phyloP scores from a whole-genome alignment of 2,113 vertebrate species.

The Procavia capensis region DNA sequence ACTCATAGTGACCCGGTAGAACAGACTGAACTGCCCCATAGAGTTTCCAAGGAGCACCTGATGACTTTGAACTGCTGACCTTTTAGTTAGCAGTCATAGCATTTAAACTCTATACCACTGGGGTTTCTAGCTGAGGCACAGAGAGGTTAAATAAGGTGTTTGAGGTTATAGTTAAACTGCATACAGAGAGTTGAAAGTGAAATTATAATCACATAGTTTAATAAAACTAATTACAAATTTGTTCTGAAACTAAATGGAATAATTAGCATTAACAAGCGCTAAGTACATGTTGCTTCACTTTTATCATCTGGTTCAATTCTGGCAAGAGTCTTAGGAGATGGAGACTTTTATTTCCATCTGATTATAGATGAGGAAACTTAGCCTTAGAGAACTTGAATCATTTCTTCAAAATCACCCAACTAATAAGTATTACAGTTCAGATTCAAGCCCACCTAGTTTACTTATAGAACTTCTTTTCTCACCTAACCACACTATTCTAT shows the following conservation, averaged over 20 bases:
- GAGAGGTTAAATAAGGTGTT: background rate
- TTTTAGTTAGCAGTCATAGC: too few species aligned
- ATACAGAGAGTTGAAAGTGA: background rate
- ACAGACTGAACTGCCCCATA: too few species aligned
- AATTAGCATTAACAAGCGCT: background rate
- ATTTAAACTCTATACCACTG: too few species aligned
- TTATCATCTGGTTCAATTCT: background rate
- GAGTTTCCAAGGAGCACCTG: too few species aligned
- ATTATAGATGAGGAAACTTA: constrained; percentile 6
- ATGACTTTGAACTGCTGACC: too few species aligned
- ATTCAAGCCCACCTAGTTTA: background rate
- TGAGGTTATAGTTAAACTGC: background rate
- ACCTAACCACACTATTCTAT: background rate
- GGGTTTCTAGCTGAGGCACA: too few species aligned
- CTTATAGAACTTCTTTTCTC: background rate
- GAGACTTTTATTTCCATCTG: background rate
- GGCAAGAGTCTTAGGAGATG: background rate
- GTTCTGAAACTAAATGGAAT: background rate
- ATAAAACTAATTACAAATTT: background rate
- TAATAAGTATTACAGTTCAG: background rate
- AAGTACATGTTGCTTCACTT: background rate
- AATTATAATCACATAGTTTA: background rate
- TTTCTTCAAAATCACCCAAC: background rate
- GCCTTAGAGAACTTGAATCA: background rate
- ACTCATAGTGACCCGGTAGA: too few species aligned